Conservation (phyloP, 2,797 vertebrate genomes). For the Tapera naevia region DNA sequence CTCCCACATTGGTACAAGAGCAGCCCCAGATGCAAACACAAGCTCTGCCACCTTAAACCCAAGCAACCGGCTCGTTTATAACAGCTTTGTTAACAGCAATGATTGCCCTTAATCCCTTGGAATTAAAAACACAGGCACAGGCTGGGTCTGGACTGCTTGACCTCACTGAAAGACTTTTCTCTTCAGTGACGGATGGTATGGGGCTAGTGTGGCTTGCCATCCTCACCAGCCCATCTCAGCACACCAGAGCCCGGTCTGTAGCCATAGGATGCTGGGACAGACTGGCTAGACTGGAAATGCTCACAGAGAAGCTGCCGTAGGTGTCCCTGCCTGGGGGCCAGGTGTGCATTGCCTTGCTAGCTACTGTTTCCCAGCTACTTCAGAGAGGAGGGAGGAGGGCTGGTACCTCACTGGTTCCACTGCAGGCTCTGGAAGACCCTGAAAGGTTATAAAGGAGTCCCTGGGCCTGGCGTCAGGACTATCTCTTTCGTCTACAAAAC, state of each 20-base stretch:
- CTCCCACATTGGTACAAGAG: accelerated
- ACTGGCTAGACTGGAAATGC: background rate
- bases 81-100: background rate
- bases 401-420: background rate
- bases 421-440: background rate
- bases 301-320: background rate
- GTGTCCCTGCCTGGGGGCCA: background rate
- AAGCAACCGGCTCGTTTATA: background rate
- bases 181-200: accelerated
- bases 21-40: background rate
- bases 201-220: accelerated
- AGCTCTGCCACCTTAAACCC: background rate
- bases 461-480: background rate
- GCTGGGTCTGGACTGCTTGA: background rate
- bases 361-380: slow-evolving; percentile 6
- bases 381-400: background rate
- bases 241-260: background rate
- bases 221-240: background rate
- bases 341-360: background rate
- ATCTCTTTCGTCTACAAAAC: background rate
- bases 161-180: background rate
- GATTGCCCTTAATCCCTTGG: background rate
- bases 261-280: background rate
- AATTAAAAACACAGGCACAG: background rate
- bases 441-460: background rate